These are phyloP conservation scores for Helostoma temminkii DNA, from an alignment of 2,797 vertebrate genomes.

Conservation along the genomic window DNA sequence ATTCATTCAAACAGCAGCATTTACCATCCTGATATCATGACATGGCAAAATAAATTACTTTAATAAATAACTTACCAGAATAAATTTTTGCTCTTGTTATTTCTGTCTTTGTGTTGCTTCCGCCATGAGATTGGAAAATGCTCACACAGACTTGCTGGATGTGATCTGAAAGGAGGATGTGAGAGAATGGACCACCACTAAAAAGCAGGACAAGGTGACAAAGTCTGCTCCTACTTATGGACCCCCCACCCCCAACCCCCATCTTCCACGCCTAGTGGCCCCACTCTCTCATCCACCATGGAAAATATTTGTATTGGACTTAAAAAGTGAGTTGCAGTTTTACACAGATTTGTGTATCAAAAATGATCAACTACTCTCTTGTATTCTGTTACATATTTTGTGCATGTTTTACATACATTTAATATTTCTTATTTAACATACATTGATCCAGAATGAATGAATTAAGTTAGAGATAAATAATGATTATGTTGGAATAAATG, in stretches of 20 bases:
- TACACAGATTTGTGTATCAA: slow-evolving; percentile 34
- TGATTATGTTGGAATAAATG: background rate
- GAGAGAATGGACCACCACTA: slow-evolving; percentile 74
- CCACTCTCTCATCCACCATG: slow-evolving; percentile 67
- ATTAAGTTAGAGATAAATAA: slow-evolving; percentile 3
- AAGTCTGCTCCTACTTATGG: slow-evolving; percentile 80
- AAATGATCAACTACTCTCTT: slow-evolving; percentile 19
- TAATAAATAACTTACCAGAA: slow-evolving; percentile 68
- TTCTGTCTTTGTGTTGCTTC: slow-evolving; percentile 60
- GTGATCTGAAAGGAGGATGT: slow-evolving; percentile 65
- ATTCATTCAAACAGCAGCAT: slow-evolving; percentile 7
- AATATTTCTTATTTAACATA: background rate
- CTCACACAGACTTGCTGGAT: slow-evolving; percentile 59
- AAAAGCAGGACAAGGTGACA: slow-evolving; percentile 77
- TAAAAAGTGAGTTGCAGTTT: slow-evolving; percentile 54
- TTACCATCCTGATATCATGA: background rate
- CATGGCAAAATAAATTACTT: slow-evolving; percentile 31
- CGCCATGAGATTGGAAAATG: slow-evolving; percentile 73
- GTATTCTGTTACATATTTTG: slow-evolving; percentile 5
- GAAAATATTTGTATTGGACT: slow-evolving; percentile 77
- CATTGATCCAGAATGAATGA: background rate
- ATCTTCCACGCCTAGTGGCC: slow-evolving; percentile 73
- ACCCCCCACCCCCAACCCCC: slow-evolving; percentile 58
- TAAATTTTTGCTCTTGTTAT: slow-evolving; percentile 55
- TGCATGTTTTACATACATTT: background rate